Base-by-base conservation (phyloP, 1,140 invertebrate species). In the Drosophila obscura region DNA sequence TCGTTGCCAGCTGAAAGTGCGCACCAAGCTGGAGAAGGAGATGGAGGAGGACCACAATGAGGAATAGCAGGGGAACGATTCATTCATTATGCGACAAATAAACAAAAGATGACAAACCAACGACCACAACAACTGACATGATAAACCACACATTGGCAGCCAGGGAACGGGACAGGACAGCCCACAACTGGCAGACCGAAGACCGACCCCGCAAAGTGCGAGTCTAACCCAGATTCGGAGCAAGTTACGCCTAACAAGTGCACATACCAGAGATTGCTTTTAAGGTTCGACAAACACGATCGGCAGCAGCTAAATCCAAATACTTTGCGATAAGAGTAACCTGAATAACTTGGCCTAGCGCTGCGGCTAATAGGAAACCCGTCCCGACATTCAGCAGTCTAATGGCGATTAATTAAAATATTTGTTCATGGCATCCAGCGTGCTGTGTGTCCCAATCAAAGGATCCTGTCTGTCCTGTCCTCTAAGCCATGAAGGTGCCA, bases 401-500 rank as follows among this genome's bases (percentile, higher is more conserved):
- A 76, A 77, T 77, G 61, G 77, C 74, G 65, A 87, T 87, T 85
- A 85, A 85, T 85, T 85, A 87, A 75, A 87, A 87, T 82, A 60
- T 85, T 82, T 72, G 65, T 78, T 87, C 87, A 78, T 82, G 78
- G 60, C 74, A 77, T 53, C 69, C 53, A 77, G 73, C 60, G 62
- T 49, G 76, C 60, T 35, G 31, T 80, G 59, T 59, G 60, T 46
- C 52, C 65, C 63, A 28, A 66, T 72, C 28, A 50, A 67, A 71
- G 67, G 67, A 71, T 71, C 35, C 35, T 4, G 35, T 11, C 16
- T 57, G 63, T 45, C 63, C 63, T 57, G 63, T 57, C 56, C 63
- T 65, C 41, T 48, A 46, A 19, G 24, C 7, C 13, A 41, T 52
- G 71, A 66, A 58, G 71, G 71, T 66, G 56, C 8, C 26, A 43